Percentiles rank a stretch among this genome's conserved stretches.
Conservation (phyloP, 2,888 invertebrate genomes). For the Acholoe squamosa region DNA sequence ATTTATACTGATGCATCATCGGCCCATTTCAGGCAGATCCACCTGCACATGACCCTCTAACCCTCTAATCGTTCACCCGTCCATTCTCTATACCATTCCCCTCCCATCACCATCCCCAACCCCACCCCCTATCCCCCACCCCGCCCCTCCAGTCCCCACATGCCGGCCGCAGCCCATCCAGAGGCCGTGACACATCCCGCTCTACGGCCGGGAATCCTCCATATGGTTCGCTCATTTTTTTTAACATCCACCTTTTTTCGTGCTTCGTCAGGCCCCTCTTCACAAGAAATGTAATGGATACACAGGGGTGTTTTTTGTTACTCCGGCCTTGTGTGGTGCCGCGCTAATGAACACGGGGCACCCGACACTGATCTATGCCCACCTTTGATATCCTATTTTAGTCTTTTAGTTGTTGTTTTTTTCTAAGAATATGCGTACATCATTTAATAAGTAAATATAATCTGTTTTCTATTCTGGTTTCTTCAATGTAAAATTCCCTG, state of each 20-base stretch:
- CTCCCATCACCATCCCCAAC: not conserved
- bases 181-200: not conserved
- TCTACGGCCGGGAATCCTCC: not conserved
- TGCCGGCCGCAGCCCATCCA: not conserved
- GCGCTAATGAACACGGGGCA: not conserved
- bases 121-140: not conserved
- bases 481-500: no score
- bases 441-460: no score
- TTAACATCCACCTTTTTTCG: not conserved
- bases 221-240: not conserved
- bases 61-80: no score
- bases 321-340: not conserved
- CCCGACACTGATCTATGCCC: no score
- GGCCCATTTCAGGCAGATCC: no score
- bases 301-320: not conserved
- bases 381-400: no score
- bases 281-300: conserved; percentile 21
- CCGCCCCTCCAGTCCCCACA: not conserved
- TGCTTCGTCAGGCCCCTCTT: not conserved
- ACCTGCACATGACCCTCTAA: no score
- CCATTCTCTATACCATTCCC: no score
- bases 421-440: no score
- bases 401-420: no score
- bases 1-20: no score
- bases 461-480: no score